Evolutionary conservation across 2,888 invertebrate species (phyloP).

Genomic region (Lasius platythorax): DNA sequence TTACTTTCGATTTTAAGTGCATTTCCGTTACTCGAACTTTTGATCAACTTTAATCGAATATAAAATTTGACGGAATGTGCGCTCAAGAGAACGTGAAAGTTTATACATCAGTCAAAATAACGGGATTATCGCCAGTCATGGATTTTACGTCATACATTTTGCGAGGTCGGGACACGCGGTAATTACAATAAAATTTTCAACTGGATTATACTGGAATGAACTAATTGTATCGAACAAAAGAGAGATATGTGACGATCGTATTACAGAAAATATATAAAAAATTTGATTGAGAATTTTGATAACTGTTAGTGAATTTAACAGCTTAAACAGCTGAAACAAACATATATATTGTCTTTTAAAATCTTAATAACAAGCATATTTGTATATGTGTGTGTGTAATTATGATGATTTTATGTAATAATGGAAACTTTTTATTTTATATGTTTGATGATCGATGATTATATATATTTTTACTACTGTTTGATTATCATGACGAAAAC

Average conservation of each 20-base stretch:
- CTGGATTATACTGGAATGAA: conserved; percentile 17
- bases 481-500: not conserved
- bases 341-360: not conserved
- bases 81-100: conserved; percentile 25
- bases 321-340: not conserved
- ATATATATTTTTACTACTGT: not conserved
- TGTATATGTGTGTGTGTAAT: too few species aligned
- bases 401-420: not conserved
- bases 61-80: conserved; percentile 24
- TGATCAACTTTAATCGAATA: not conserved
- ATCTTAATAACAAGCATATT: not conserved
- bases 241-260: not conserved
- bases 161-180: not conserved
- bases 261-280: not conserved
- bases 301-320: not conserved
- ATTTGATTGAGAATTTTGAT: not conserved
- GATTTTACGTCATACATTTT: conserved; percentile 19
- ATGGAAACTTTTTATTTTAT: not conserved
- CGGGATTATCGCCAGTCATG: conserved; percentile 14
- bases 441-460: not conserved
- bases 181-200: conserved; percentile 34
- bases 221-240: not conserved
- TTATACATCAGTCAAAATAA: conserved; percentile 36
- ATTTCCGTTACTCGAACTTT: not conserved
- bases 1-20: not conserved